Evolutionary conservation across 37 sponge, comb jelly and placozoan genomes (phyloP).

Genomic region (Lycopodina hypogea): DNA sequence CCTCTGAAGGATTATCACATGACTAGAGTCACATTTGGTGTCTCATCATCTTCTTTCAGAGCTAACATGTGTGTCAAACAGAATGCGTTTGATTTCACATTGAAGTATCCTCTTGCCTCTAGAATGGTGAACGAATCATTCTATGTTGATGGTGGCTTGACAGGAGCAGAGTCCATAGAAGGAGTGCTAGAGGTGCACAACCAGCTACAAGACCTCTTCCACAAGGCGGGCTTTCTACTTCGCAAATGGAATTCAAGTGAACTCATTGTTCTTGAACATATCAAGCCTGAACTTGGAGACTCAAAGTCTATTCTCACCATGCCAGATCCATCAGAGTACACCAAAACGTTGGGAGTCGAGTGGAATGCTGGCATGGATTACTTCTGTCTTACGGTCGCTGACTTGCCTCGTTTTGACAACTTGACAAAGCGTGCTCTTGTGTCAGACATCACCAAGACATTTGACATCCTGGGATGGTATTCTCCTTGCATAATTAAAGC

Average conservation of each 20-base stretch:
- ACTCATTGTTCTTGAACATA: background rate
- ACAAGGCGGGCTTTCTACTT: background rate
- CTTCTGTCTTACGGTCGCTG: background rate
- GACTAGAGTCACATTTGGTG: background rate
- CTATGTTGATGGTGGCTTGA: slow-evolving; percentile 8
- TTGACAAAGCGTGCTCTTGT: background rate
- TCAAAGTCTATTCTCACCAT: background rate
- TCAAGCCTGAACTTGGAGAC: background rate
- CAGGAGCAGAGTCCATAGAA: background rate
- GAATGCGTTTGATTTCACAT: background rate
- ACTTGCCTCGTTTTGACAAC: background rate
- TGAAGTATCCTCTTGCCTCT: background rate
- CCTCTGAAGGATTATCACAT: background rate
- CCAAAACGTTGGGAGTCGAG: background rate
- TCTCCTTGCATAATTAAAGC: background rate
- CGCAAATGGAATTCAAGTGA: slow-evolving; percentile 1
- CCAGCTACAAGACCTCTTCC: background rate
- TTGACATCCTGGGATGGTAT: background rate
- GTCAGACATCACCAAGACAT: slow-evolving; percentile 3
- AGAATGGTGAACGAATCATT: background rate
- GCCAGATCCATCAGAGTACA: background rate
- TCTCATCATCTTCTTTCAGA: background rate
- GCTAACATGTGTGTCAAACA: background rate
- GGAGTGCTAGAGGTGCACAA: background rate
- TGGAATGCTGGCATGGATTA: background rate